Base-by-base conservation (phyloP, 2,797 vertebrate genomes). In the Psittacula echo region DNA sequence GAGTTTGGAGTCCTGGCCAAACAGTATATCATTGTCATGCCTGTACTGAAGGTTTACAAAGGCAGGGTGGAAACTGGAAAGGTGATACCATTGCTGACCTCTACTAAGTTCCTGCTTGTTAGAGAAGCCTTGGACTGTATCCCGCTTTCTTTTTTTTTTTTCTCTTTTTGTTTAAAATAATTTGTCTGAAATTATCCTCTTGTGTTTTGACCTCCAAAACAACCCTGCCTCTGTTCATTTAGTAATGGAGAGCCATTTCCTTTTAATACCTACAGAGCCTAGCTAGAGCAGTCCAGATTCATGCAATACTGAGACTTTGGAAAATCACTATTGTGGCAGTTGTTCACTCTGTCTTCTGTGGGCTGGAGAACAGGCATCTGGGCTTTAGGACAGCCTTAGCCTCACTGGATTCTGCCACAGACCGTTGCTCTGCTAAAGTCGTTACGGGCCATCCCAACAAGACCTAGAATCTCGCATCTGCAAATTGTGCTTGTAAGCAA, bases 11-110 rank as follows among this genome's bases (percentile, higher is more conserved):
- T 76, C 66, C 60, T 7, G 4, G 16, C 34, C 41, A 39, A 47
- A 27, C 26, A 16, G 29, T 29, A 11, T 3, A 2, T 51, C 2
- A 0, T 61, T 3, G 2, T 51, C 3, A 0, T 65, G 23, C 30
- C 47, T 58, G 19, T 82, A 44, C 54, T 41, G 53, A 56, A 45
- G 29, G 26, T 50, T 88, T 95, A 32, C 27, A 71, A 65, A 94
- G 58, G 22, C 73, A 74, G 58, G 32, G 44, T 67, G 78, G 66
- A 20, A 88, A 0, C 6, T 75, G 51, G 44, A 75, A 81, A 64
- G 34, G 34, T 48, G 62, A 62, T 72, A 19, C 17, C 6, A 7
- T 72, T 92, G 34, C 26, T 75, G 42, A 68, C 21, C 9, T 78
- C 56, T 64, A 17, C 11, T 64, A 74, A 67, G 15, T 64, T 87